Evolutionary conservation across 2,797 vertebrate genomes (phyloP).

Genomic region (Molossus alvarezi): DNA sequence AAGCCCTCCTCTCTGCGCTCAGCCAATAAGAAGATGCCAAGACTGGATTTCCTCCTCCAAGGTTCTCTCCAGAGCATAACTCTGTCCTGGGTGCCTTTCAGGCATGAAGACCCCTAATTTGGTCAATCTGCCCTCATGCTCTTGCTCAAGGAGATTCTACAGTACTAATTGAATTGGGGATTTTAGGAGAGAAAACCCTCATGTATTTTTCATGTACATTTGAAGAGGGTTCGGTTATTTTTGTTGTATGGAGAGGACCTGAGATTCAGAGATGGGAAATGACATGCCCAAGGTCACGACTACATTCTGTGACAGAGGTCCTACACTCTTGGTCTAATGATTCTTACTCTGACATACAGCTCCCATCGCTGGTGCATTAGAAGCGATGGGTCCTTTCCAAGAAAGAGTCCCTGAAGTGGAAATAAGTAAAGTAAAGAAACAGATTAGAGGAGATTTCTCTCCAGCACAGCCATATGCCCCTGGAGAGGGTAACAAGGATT

Average conservation of each 20-base stretch:
- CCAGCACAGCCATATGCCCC: neutral
- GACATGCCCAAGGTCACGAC: neutral
- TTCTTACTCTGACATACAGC: neutral
- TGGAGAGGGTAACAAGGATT: constrained; percentile 61
- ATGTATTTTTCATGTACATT: neutral
- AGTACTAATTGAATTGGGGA: neutral
- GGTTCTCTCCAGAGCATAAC: neutral
- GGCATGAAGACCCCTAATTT: neutral
- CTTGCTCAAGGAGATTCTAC: neutral
- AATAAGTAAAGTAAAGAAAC: neutral
- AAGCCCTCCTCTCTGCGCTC: accelerated
- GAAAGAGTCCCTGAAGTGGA: neutral
- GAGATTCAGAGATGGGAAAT: neutral
- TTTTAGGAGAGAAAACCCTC: neutral
- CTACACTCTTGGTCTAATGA: neutral
- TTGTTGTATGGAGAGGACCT: neutral
- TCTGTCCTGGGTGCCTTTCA: neutral
- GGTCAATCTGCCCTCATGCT: neutral
- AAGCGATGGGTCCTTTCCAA: neutral
- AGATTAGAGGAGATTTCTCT: neutral
- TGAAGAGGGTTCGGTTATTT: neutral
- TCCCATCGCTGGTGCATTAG: neutral
- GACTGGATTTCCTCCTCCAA: neutral
- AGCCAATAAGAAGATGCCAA: neutral
- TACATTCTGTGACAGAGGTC: neutral